Evolutionary conservation across 2,888 invertebrate genomes (phyloP).

Genomic region (Pristionchus exspectatus): DNA sequence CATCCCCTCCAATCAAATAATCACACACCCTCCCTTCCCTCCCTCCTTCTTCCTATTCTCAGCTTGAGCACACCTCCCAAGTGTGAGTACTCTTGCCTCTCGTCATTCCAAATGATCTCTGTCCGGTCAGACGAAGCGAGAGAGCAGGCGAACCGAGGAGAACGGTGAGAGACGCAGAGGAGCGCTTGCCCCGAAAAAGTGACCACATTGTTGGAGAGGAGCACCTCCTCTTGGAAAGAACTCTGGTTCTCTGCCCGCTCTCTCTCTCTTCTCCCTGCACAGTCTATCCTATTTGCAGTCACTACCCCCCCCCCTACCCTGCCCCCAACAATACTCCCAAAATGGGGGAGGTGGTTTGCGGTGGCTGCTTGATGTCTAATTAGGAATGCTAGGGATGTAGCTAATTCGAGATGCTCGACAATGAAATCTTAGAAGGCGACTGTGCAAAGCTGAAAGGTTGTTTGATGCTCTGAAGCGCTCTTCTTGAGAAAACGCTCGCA

Average conservation of each 20-base stretch:
- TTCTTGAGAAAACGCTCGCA: background rate
- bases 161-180: background rate
- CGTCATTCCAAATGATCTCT: too few species aligned
- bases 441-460: background rate
- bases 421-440: too few species aligned
- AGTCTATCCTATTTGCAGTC: constrained; percentile 15
- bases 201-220: constrained; percentile 16
- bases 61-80: background rate
- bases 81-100: too few species aligned
- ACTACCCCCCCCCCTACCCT: background rate
- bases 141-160: background rate
- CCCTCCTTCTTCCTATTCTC: background rate
- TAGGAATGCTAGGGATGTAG: background rate
- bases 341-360: background rate
- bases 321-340: background rate
- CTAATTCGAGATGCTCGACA: too few species aligned
- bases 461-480: background rate
- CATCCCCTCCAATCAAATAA: constrained; percentile 2
- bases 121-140: too few species aligned
- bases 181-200: background rate
- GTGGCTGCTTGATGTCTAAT: background rate
- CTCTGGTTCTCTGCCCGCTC: background rate
- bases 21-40: background rate
- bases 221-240: background rate
- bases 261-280: background rate